Conservation (phyloP, 2,797 vertebrate genomes). For the Tapera naevia region DNA sequence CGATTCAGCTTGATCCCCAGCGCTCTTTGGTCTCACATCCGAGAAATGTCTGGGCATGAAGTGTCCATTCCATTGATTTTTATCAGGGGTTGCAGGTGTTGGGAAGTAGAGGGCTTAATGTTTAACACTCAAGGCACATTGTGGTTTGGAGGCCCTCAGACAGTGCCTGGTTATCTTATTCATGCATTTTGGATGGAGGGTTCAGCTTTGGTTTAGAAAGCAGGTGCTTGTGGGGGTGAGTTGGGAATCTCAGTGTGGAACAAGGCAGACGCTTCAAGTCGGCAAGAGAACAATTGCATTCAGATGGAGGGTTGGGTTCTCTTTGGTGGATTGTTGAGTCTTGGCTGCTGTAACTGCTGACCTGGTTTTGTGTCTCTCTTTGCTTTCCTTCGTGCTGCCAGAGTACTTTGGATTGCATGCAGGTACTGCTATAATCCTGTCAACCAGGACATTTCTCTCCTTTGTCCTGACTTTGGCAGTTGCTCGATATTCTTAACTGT, state of each 20-base stretch:
- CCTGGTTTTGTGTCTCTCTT: constrained; percentile 43
- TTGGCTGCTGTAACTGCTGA: not conserved
- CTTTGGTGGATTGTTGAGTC: not conserved
- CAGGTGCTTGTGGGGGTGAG: not conserved
- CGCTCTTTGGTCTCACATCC: not conserved
- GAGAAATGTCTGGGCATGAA: not conserved
- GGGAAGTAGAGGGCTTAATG: not conserved
- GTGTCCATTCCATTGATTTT: not conserved
- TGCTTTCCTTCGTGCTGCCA: constrained; percentile 75
- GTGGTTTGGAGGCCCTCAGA: not conserved
- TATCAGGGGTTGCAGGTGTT: not conserved
- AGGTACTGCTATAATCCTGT: constrained; percentile 83
- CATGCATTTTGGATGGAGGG: not conserved
- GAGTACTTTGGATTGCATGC: constrained; percentile 98
- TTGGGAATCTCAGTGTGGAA: not conserved
- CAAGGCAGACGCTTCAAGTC: not conserved
- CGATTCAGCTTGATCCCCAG: not conserved
- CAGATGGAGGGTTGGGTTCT: not conserved
- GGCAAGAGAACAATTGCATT: not conserved
- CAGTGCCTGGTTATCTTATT: not conserved
- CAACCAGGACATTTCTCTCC: not conserved
- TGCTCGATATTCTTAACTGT: not conserved
- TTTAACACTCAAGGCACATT: not conserved
- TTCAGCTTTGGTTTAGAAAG: not conserved
- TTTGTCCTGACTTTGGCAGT: constrained; percentile 13